A percentile compares a stretch with the other conserved stretches of the same genome.
Evolutionary conservation across 2,888 invertebrate genomes (phyloP).

Genomic region (Nephrocerus scutellatus): DNA sequence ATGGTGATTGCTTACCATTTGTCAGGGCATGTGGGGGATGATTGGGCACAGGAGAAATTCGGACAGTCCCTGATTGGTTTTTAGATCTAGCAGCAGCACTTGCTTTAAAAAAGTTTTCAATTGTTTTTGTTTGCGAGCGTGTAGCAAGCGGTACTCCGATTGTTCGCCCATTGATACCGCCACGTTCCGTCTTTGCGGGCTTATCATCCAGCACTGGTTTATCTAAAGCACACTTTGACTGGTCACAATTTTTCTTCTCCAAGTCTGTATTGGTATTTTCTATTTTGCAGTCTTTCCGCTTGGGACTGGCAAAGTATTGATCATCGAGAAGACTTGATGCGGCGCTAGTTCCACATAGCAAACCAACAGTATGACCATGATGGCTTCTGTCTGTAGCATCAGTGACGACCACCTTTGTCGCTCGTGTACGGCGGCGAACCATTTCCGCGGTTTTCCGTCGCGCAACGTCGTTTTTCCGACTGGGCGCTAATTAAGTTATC

Average conservation of each 20-base stretch:
- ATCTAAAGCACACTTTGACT: no score
- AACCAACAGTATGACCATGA: conserved; percentile 8
- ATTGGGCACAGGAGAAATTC: no score
- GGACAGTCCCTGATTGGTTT: conserved; percentile 17
- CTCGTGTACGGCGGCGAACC: conserved; percentile 38
- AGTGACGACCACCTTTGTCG: conserved; percentile 22
- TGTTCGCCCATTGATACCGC: conserved; percentile 25
- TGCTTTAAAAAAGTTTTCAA: conserved; percentile 41
- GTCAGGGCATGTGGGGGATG: no score
- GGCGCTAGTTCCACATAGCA: no score
- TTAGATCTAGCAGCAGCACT: conserved; percentile 33
- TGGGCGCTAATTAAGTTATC: no score
- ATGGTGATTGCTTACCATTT: no score
- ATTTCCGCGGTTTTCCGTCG: no score
- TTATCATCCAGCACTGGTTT: not conserved
- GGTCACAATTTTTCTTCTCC: no score
- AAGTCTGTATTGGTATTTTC: conserved; percentile 32
- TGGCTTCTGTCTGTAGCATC: conserved; percentile 18
- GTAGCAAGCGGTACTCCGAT: conserved; percentile 40
- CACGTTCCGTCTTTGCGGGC: conserved; percentile 20
- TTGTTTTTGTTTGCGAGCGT: conserved; percentile 41
- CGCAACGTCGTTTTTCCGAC: no score
- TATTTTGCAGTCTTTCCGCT: conserved; percentile 47
- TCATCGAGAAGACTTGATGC: conserved; percentile 42
- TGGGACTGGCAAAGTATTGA: conserved; percentile 46